Base-by-base conservation (phyloP, 2,888 invertebrate species). In the Arenicola marina region DNA sequence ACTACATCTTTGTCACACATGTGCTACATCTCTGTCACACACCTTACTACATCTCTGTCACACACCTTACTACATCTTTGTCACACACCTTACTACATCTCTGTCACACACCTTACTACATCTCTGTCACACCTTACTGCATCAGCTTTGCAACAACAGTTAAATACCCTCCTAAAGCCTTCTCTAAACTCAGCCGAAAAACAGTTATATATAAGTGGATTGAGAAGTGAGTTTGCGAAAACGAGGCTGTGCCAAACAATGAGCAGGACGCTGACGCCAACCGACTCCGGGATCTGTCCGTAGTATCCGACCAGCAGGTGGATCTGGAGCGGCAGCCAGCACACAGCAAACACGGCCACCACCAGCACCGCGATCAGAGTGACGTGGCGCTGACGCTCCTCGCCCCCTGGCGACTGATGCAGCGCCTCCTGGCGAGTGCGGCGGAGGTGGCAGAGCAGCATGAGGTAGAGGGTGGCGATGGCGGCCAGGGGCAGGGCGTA, bases 401-500 rank as follows among this genome's bases (percentile, higher is more conserved):
- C 51, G 11, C n/a, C 21, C 28, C 21, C 4, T 18, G 55, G 46
- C 21, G 7, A 7, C 15, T 28, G 7, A 7, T n/a, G 11, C 15
- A n/a, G 4, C 18, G 29, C 7, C 18, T 58, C 21, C 24, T 15
- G 7, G 7, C 56, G 15, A 26, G 11, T 56, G 11, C 38, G 11
- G 4, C 26, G 26, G 34, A 94, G 95, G 71, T 93, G 88, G 1
- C 61, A 33, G 24, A 96, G 85, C 92, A 96, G 93, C 75, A 91
- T 88, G 84, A 93, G 89, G 83, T 96, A 95, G 70, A 96, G 87
- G 66, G 91, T 88, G 79, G 91, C 91, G 78, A 94, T 95, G 75
- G 94, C 86, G 56, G 90, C 88, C 84, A 96, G 84, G 1, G 96
- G 96, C 68, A 94, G 87, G 72, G 92, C 89, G 84, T 94, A 96